Percentiles rank a stretch among this genome's conserved stretches.
phyloP scores from a whole-genome alignment of 2,888 invertebrate genomes.

The Ormyrus labotus region DNA sequence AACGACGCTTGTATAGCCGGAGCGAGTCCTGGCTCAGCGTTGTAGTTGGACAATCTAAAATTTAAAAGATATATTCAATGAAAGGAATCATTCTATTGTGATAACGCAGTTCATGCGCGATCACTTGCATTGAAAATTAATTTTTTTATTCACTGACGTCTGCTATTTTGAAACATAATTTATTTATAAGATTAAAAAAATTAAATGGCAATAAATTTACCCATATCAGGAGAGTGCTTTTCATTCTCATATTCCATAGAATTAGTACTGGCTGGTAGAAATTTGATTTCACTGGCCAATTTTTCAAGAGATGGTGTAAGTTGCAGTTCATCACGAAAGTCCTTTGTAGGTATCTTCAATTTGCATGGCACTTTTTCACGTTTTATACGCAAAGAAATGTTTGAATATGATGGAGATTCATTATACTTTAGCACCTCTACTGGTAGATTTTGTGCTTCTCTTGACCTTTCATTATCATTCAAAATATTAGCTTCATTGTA shows the following conservation, averaged over 20 bases:
- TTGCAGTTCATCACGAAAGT: conserved; percentile 61
- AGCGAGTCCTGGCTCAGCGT: conserved; percentile 55
- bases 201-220: conserved; percentile 29
- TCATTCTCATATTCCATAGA: conserved; percentile 45
- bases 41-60: conserved; percentile 46
- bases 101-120: no score
- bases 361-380: conserved; percentile 61
- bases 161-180: background rate
- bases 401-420: conserved; percentile 66
- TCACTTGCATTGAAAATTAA: background rate
- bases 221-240: conserved; percentile 41
- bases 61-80: no score
- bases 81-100: no score
- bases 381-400: conserved; percentile 62
- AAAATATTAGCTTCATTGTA: conserved; percentile 69
- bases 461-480: conserved; percentile 60
- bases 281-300: conserved; percentile 70
- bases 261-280: conserved; percentile 64
- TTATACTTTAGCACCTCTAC: conserved; percentile 44
- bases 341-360: conserved; percentile 60
- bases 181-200: background rate
- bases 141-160: background rate
- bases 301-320: conserved; percentile 69
- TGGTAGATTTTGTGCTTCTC: conserved; percentile 16
- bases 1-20: conserved; percentile 59